These are phyloP conservation scores for Holothuria scabra DNA, from an alignment of 53 echinoderm and acorn worm species.

Conservation along the genomic window DNA sequence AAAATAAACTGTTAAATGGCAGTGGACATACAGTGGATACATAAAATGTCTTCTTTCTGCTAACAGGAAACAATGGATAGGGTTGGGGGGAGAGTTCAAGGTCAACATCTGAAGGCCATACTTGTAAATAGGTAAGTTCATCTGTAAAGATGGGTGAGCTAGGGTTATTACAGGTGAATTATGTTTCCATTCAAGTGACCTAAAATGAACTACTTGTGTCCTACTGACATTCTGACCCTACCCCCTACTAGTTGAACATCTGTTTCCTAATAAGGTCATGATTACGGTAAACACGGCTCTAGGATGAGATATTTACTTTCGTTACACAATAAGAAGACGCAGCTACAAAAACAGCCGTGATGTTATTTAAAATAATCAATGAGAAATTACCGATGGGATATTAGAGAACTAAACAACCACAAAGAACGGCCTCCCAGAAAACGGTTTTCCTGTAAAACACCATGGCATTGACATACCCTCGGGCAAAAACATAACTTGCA, in stretches of 20 bases:
- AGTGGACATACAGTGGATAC: too few species aligned
- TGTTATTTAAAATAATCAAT: constrained; percentile 28
- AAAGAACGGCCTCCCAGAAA: not conserved
- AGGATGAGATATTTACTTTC: not conserved
- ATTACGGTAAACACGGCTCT: constrained; percentile 9
- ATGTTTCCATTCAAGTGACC: not conserved
- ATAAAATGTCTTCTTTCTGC: too few species aligned
- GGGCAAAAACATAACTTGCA: constrained; percentile 27
- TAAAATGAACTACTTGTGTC: not conserved
- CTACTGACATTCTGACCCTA: not conserved
- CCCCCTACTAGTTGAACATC: constrained; percentile 26
- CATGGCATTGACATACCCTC: constrained; percentile 14
- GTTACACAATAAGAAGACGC: constrained; percentile 11
- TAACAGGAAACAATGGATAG: too few species aligned
- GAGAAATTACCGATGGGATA: constrained; percentile 6
- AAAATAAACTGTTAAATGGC: too few species aligned
- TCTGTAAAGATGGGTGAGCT: too few species aligned
- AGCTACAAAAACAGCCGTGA: constrained; percentile 36
- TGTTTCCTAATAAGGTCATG: constrained; percentile 38
- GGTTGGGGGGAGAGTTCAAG: too few species aligned
- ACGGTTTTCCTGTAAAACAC: not conserved
- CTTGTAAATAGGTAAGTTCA: too few species aligned
- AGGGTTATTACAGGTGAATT: too few species aligned
- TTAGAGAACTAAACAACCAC: not conserved
- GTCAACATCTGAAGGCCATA: too few species aligned